phyloP scores from a whole-genome alignment of 2,113 vertebrate species.

The Urocynchramus pylzowi region DNA sequence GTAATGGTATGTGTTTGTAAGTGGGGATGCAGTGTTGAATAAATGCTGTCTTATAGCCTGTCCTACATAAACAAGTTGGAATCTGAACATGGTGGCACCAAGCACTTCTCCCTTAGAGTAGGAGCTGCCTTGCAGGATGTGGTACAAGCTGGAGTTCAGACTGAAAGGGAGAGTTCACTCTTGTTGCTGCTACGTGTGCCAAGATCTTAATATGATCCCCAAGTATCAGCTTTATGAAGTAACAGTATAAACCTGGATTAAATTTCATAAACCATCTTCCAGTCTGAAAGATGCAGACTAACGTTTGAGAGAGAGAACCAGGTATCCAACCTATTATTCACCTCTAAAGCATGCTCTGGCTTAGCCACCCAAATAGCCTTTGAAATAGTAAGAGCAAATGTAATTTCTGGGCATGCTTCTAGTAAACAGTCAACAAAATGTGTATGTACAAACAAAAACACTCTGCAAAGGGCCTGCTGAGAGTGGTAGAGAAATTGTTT shows the following conservation, averaged over 20 bases:
- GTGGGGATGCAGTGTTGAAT: not conserved
- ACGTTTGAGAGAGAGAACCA: not conserved
- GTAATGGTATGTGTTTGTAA: not conserved
- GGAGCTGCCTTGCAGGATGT: not conserved
- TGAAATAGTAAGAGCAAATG: not conserved
- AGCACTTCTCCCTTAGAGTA: not conserved
- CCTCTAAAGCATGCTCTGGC: not conserved
- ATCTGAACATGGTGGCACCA: accelerated
- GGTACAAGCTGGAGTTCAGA: not conserved
- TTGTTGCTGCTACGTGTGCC: not conserved
- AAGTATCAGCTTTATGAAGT: not conserved
- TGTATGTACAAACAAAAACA: not conserved
- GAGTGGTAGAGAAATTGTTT: not conserved
- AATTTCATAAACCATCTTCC: not conserved
- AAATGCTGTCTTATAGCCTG: not conserved
- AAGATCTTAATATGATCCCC: not conserved
- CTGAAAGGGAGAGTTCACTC: not conserved
- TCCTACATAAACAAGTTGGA: not conserved
- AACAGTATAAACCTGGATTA: not conserved
- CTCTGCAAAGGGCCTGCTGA: not conserved
- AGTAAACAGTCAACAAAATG: not conserved
- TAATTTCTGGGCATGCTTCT: not conserved
- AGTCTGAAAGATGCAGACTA: not conserved
- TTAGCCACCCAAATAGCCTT: not conserved
- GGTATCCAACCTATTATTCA: not conserved